Evolutionary conservation across 2,113 vertebrate species (phyloP).

Genomic region (Halichoeres trimaculatus): DNA sequence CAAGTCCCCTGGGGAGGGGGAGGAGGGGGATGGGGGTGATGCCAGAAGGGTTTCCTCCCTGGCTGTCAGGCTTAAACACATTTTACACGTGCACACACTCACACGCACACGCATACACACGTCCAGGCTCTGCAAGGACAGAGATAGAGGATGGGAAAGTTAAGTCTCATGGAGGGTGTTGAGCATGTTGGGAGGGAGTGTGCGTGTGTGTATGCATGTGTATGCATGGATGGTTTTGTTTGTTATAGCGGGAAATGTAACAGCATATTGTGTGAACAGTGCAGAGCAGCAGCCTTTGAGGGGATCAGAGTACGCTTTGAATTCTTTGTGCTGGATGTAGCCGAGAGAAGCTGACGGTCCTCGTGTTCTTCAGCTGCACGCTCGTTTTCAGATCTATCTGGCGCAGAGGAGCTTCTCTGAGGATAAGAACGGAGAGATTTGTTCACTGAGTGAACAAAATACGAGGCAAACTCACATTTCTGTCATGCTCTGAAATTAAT

Average conservation of each 20-base stretch:
- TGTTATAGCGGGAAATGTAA: constrained; percentile 9
- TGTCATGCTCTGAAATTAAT: constrained; percentile 6
- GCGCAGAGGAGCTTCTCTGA: constrained; percentile 9
- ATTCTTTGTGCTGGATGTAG: constrained; percentile 40
- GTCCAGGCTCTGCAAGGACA: constrained; percentile 11
- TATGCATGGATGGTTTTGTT: constrained; percentile 11
- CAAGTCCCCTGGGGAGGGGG: constrained; percentile 33
- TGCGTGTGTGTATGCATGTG: background rate
- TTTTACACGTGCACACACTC: background rate
- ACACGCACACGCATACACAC: background rate
- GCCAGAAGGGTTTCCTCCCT: constrained; percentile 73
- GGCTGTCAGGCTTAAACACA: constrained; percentile 24
- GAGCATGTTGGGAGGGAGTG: constrained; percentile 3
- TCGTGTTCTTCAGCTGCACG: constrained; percentile 32
- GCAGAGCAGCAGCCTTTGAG: constrained; percentile 45
- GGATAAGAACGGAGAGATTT: constrained; percentile 25
- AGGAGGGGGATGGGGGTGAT: constrained; percentile 15
- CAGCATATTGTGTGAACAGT: constrained; percentile 35
- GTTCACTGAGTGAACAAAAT: constrained; percentile 25
- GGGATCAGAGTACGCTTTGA: constrained; percentile 59
- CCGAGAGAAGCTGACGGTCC: constrained; percentile 44
- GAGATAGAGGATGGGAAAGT: constrained; percentile 10
- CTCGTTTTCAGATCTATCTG: constrained; percentile 38
- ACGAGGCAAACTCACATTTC: constrained; percentile 2
- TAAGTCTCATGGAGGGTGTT: background rate